phyloP scores from a whole-genome alignment of 1,140 invertebrate species.

The Drosophila eugracilis region DNA sequence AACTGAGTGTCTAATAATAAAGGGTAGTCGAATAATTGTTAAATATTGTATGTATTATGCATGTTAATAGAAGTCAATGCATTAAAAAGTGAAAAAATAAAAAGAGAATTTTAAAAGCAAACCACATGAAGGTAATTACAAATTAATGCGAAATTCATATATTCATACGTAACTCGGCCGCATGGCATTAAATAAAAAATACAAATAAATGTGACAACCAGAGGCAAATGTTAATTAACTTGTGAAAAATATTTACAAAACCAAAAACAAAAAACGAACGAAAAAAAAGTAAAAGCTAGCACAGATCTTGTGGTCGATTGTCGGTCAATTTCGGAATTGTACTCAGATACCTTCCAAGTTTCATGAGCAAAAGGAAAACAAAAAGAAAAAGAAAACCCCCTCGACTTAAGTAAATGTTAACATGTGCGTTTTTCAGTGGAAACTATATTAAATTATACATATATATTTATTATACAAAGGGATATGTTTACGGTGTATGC shows the following conservation, averaged over 20 bases:
- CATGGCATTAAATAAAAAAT: slow-evolving; percentile 39
- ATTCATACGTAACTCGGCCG: slow-evolving; percentile 35
- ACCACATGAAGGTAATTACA: slow-evolving; percentile 29
- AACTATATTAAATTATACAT: slow-evolving; percentile 58
- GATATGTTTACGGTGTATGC: slow-evolving; percentile 60
- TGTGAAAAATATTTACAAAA: slow-evolving; percentile 37
- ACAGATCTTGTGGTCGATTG: slow-evolving; percentile 37
- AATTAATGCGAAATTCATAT: slow-evolving; percentile 39
- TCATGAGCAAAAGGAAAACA: slow-evolving; percentile 12
- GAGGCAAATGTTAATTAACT: slow-evolving; percentile 43
- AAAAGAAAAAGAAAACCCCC: slow-evolving; percentile 3
- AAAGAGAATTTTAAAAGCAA: slow-evolving; percentile 37
- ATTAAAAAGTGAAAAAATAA: slow-evolving; percentile 9
- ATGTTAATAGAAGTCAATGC: slow-evolving; percentile 30
- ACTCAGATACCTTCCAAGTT: slow-evolving; percentile 45
- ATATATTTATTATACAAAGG: slow-evolving; percentile 58
- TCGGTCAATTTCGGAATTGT: slow-evolving; percentile 71
- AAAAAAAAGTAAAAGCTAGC: slow-evolving; percentile 4
- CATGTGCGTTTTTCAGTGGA: slow-evolving; percentile 62
- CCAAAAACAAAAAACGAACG: too few species aligned
- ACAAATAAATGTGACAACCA: slow-evolving; percentile 20
- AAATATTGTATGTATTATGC: slow-evolving; percentile 51
- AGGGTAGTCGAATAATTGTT: slow-evolving; percentile 55
- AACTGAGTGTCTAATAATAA: slow-evolving; percentile 41
- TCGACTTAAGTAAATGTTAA: slow-evolving; percentile 64